Base-by-base conservation (phyloP, 2,888 invertebrate genomes). In the Kryphioiulus occultus region DNA sequence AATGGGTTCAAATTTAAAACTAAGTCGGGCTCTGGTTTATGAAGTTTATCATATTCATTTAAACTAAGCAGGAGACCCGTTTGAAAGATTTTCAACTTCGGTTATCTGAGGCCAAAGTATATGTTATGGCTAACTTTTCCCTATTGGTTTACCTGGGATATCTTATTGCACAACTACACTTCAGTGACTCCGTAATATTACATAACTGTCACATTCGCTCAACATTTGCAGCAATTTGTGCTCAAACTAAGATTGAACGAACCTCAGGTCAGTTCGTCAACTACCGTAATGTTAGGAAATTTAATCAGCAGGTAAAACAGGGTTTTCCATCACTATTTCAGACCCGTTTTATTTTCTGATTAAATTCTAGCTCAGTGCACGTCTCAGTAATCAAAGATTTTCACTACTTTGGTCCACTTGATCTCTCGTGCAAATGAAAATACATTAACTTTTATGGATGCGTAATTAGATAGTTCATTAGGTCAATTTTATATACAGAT, bases 141-240 rank as follows among this genome's bases (percentile, higher is more conserved):
- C 10, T 53, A 4, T 78, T 9, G 78, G 78, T 1, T 15, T 78
- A 15, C n/a, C 53, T 53, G 30, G 26, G 30, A 17, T 78, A 15
- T 0, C 9, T 17, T 78, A 30, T 78, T 78, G 78, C 26, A 15
- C 78, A 30, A 30, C 26, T 9, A 30, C 78, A 30, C 78, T 30
- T 78, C 30, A 30, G 78, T 26, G 30, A 30, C 7, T 68, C n/a
- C 10, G 5, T 26, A 68, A 0, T 26, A 68, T 22, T 68, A 12
- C 68, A 26, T 26, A 68, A 68, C 30, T 78, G 78, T 78, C 30
- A 78, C 9, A 53, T 19, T 53, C 53, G 19, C 53, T 53, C 53
- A 53, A 53, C 78, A 78, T 78, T 78, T 78, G 78, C 30, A 30
- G 78, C 78, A 78, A 78, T 78, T 78, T 78, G 30, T 30, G 78